A percentile compares a stretch with the other conserved stretches of the same genome.
Evolutionary conservation across 92 coral and sea anemone species (phyloP).

Genomic region (Porites divaricata): DNA sequence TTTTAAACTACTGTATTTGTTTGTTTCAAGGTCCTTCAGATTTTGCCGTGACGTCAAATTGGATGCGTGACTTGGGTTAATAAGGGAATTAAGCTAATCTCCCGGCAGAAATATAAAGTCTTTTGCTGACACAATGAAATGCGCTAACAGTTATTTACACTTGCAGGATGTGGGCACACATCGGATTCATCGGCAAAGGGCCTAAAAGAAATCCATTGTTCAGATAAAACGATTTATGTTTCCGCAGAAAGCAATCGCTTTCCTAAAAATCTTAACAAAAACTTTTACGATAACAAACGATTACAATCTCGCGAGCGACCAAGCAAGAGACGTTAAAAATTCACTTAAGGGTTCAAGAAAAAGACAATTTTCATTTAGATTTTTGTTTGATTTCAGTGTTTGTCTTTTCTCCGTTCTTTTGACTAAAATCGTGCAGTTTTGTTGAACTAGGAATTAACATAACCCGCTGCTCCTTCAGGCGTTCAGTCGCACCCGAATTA

Average conservation of each 20-base stretch:
- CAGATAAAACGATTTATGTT: slow-evolving; percentile 68
- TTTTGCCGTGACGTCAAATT: slow-evolving; percentile 33
- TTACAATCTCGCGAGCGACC: slow-evolving; percentile 5
- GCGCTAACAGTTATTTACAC: slow-evolving; percentile 69
- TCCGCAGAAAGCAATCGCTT: slow-evolving; percentile 54
- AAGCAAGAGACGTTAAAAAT: slow-evolving; percentile 2
- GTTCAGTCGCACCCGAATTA: slow-evolving; percentile 29
- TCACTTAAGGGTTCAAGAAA: slow-evolving; percentile 1
- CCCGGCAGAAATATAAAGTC: slow-evolving; percentile 56
- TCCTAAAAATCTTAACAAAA: slow-evolving; percentile 28
- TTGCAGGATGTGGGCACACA: slow-evolving; percentile 73
- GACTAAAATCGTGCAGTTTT: slow-evolving; percentile 31
- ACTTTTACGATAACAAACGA: slow-evolving; percentile 24
- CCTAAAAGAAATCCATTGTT: slow-evolving; percentile 49
- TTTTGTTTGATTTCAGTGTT: slow-evolving; percentile 33
- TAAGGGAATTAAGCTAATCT: slow-evolving; percentile 81
- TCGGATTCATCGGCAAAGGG: slow-evolving; percentile 39
- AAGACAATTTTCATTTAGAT: background rate
- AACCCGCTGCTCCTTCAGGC: slow-evolving; percentile 36
- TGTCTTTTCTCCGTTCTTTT: slow-evolving; percentile 20
- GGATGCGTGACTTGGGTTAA: slow-evolving; percentile 89
- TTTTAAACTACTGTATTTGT: slow-evolving; percentile 43
- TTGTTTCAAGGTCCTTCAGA: slow-evolving; percentile 22
- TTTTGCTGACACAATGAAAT: slow-evolving; percentile 53
- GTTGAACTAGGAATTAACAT: slow-evolving; percentile 53